Evolutionary conservation across 2,797 vertebrate genomes (phyloP).

Genomic region (Setipinna tenuifilis): DNA sequence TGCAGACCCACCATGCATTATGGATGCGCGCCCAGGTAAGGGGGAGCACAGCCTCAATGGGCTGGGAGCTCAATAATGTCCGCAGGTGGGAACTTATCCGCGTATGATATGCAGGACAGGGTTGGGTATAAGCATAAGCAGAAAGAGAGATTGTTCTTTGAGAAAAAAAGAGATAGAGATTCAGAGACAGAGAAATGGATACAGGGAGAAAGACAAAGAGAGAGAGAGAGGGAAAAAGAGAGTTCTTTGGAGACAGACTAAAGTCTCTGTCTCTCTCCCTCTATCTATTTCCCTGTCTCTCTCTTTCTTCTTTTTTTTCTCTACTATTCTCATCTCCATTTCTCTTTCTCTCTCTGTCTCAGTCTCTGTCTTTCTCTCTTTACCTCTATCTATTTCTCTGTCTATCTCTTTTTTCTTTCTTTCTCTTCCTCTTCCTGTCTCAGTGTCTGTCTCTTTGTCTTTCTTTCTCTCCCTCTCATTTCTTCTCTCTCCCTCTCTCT

Average conservation of each 20-base stretch:
- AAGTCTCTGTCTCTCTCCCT: not conserved
- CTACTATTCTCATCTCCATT: no score
- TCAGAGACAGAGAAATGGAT: no score
- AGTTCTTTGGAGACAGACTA: not conserved
- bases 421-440: no score
- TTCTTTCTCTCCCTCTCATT: not conserved
- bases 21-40: conserved; percentile 6
- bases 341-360: not conserved
- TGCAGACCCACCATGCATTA: not conserved
- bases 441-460: not conserved
- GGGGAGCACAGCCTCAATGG: conserved; percentile 5
- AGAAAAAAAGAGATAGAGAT: no score
- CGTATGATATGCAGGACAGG: not conserved
- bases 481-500: not conserved
- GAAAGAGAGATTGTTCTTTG: not conserved
- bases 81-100: not conserved
- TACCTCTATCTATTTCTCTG: no score
- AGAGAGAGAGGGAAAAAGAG: not conserved
- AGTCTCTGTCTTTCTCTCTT: no score
- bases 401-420: no score
- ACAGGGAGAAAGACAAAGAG: not conserved
- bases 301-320: not conserved
- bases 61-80: not conserved
- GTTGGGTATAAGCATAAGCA: not conserved
- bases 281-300: not conserved